phyloP scores from a whole-genome alignment of 2,113 vertebrate genomes.

The Pelobates fuscus region DNA sequence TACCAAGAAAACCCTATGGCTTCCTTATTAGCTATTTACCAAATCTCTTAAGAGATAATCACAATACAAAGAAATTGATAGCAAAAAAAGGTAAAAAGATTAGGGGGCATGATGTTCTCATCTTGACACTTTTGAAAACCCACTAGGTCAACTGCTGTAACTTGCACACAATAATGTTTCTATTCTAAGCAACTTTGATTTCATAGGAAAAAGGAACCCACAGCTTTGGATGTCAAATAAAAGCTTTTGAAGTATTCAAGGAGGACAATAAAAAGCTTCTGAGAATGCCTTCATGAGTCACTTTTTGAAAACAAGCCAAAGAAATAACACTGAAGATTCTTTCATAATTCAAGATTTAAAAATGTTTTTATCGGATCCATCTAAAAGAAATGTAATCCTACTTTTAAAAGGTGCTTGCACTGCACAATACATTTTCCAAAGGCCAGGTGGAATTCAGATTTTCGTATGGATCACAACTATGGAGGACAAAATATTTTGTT shows the following conservation, averaged over 20 bases:
- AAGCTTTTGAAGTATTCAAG: constrained; percentile 54
- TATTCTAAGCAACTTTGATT: constrained; percentile 28
- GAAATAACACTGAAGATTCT: constrained; percentile 47
- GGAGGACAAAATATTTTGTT: too few species aligned
- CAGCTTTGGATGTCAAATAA: constrained; percentile 53
- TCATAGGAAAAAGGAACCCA: background rate
- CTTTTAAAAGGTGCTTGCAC: background rate
- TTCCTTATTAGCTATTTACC: too few species aligned
- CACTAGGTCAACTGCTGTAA: background rate
- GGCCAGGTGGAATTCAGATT: background rate
- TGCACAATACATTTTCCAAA: background rate
- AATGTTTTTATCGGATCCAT: constrained; percentile 4
- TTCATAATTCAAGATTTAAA: constrained; percentile 29
- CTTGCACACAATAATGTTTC: constrained; percentile 12
- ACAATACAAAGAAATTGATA: too few species aligned
- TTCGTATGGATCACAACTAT: background rate
- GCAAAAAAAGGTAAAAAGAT: constrained; percentile 6
- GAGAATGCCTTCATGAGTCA: constrained; percentile 61
- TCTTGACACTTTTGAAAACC: constrained; percentile 5
- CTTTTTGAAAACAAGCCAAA: constrained; percentile 60
- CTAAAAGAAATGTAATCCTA: constrained; percentile 14
- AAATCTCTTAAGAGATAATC: too few species aligned
- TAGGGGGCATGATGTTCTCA: constrained; percentile 10
- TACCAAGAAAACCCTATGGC: too few species aligned
- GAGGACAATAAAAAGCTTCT: constrained; percentile 54